Percentiles rank a stretch among this genome's conserved stretches.
These are phyloP conservation scores for Lepidurus couesii DNA, from an alignment of 1,140 invertebrate genomes.

Conservation along the genomic window DNA sequence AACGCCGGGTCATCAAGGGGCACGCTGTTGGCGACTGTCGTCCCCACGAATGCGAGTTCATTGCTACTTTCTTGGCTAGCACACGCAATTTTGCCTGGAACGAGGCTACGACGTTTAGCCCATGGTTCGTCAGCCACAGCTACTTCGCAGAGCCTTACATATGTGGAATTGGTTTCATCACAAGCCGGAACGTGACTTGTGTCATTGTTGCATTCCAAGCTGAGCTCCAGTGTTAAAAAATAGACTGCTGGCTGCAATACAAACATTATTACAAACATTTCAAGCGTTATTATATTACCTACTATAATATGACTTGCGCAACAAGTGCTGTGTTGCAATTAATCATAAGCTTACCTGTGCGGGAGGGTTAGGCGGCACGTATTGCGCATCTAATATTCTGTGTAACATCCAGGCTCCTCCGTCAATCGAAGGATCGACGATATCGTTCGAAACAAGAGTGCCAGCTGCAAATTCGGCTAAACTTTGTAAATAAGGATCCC, in stretches of 20 bases:
- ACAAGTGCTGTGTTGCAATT: not conserved
- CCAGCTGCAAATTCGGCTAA: conserved; percentile 21
- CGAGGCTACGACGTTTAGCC: conserved; percentile 23
- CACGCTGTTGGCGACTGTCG: conserved; percentile 21
- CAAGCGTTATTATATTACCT: too few relatives aligned
- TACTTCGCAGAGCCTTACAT: conserved; percentile 26
- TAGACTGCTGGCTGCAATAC: conserved; percentile 19
- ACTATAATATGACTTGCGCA: not conserved
- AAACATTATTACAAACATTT: not conserved
- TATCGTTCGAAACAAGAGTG: conserved; percentile 16
- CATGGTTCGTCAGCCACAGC: conserved; percentile 25
- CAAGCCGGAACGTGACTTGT: conserved; percentile 6
- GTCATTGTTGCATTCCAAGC: conserved; percentile 24
- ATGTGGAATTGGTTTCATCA: not conserved
- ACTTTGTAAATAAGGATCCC: conserved; percentile 14
- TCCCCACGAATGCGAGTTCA: conserved; percentile 23
- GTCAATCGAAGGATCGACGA: not conserved
- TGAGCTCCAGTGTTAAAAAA: conserved; percentile 24
- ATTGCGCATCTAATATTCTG: conserved; percentile 26
- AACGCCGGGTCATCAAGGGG: conserved; percentile 2
- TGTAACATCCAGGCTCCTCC: conserved; percentile 24
- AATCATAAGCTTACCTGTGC: not conserved
- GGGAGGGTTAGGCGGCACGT: conserved; percentile 8
- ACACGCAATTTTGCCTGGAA: conserved; percentile 23
- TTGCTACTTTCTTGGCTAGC: conserved; percentile 7